Base-by-base conservation (phyloP, 2,797 vertebrate genomes). In the Rhinella marina region DNA sequence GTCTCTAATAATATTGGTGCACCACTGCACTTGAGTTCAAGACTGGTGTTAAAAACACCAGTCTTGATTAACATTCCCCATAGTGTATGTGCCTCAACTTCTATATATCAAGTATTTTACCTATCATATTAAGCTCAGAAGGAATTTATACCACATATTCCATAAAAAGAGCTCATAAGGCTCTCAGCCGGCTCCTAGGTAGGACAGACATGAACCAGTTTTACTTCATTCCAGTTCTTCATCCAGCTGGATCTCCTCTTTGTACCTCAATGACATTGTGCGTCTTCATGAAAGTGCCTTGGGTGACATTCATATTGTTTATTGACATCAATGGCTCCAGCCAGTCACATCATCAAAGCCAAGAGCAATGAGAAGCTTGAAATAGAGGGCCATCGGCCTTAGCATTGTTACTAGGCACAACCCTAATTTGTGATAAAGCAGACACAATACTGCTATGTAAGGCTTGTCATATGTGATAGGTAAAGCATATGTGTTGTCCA, bases 171-270 rank as follows among this genome's bases (percentile, higher is more conserved):
- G 32, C 8, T 48, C 16, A 73, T 48, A 75, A 52, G 25, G 41
- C 23, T n/a, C 25, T 83, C 27, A 54, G 70, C 27, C 41, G 23
- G 14, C 48, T 70, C 25, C 29, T 66, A 19, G 81, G 19, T 72
- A 72, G 48, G 70, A 84, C 52, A 75, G 56, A 61, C 27, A 61
- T 59, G 54, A 84, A 84, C 82, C 23, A 84, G 82, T 84, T 76
- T 17, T 72, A 57, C 66, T 83, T 72, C 64, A 72, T 83, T 83
- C 66, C 66, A 57, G n/a, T 56, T 70, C 50, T 83, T 83, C 81
- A 83, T 83, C 81, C 66, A 54, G 52, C 81, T 83, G 81, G 81
- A 83, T 83, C 66, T 72, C 66, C 52, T 12, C 81, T 83, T 83
- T 83, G 64, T 83, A 72, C 50, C 27, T 56, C 68, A 72, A 19